These are phyloP conservation scores for Nanger granti DNA, from an alignment of 2,113 vertebrate genomes.

Conservation along the genomic window DNA sequence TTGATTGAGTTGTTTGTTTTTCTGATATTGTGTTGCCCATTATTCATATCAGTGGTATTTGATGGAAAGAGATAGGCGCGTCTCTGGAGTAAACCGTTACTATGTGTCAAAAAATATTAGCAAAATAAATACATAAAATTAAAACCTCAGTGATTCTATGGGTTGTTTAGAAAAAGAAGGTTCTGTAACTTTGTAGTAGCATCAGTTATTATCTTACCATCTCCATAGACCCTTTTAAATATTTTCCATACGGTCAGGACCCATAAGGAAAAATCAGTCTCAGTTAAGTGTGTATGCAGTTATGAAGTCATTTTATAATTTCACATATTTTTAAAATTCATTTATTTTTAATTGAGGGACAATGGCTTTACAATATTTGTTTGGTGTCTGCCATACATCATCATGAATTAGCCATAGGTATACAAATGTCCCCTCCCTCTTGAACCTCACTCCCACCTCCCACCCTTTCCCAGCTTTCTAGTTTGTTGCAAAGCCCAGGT, in stretches of 20 bases:
- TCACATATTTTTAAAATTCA: neutral
- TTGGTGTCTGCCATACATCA: neutral
- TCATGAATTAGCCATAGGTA: neutral
- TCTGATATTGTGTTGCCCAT: too few relatives aligned
- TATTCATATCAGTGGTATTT: too few relatives aligned
- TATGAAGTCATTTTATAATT: neutral
- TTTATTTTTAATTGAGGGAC: neutral
- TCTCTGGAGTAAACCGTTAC: too few relatives aligned
- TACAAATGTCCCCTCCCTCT: neutral
- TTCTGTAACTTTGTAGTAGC: neutral
- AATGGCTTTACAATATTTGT: neutral
- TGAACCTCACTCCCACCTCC: neutral
- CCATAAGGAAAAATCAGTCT: neutral
- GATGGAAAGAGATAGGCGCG: too few relatives aligned
- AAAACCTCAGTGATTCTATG: neutral
- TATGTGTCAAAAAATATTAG: too few relatives aligned
- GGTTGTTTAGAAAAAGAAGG: neutral
- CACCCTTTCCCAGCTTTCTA: neutral
- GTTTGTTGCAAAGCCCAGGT: neutral
- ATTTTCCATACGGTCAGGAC: neutral
- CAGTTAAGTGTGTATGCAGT: neutral
- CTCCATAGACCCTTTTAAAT: neutral
- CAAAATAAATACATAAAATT: neutral
- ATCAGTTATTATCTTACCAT: neutral
- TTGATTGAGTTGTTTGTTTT: neutral